Conservation (phyloP, 2,113 vertebrate species). For the Ictidomys tridecemlineatus region DNA sequence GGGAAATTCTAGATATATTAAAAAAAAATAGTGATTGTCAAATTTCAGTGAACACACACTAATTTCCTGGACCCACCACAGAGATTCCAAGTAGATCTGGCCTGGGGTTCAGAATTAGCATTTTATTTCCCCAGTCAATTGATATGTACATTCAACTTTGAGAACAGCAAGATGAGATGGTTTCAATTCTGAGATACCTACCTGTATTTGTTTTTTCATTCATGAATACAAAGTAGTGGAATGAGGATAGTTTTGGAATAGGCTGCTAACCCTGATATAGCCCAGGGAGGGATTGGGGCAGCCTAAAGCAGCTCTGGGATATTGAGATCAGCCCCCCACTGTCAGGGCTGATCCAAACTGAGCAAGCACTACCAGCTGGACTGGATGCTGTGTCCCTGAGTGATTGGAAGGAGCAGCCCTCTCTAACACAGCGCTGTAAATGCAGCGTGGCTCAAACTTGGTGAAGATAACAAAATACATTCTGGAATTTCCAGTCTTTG, state of each 20-base stretch:
- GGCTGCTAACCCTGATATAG: not conserved
- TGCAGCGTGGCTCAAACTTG: not conserved
- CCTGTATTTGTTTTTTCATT: not conserved
- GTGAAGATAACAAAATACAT: not conserved
- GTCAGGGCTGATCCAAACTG: not conserved
- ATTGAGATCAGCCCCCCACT: not conserved
- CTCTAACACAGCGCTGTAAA: fast-evolving
- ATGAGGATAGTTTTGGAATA: not conserved
- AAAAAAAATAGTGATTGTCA: not conserved
- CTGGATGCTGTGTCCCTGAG: not conserved
- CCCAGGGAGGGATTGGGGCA: not conserved
- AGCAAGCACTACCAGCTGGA: too few relatives aligned
- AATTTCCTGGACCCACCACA: not conserved
- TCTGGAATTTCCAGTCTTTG: not conserved
- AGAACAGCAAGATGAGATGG: not conserved
- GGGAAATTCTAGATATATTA: not conserved
- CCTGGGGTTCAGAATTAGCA: not conserved
- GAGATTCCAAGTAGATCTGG: not conserved
- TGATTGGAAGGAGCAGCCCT: fast-evolving
- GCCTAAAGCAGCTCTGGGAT: not conserved
- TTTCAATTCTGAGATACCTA: not conserved
- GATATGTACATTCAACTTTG: not conserved
- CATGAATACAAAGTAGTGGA: not conserved
- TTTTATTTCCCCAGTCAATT: not conserved
- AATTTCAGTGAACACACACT: not conserved